Evolutionary conservation across 2,888 invertebrate genomes (phyloP), one percentile per base, ranked within the genome.

Genomic region (Xestia c-nigrum): DNA sequence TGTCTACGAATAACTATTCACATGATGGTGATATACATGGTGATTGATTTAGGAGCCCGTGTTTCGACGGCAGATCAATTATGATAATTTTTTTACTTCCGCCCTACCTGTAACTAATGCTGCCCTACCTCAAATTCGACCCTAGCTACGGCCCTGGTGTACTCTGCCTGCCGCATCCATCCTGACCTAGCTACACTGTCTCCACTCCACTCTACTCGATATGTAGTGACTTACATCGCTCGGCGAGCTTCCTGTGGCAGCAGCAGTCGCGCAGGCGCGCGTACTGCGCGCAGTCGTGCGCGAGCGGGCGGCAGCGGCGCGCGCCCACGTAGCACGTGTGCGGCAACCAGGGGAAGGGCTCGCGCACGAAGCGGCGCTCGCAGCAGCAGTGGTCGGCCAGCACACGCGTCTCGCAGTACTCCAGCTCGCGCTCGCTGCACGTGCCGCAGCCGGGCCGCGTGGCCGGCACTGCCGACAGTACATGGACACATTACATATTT

Each of bases 251-350:
- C 88, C 95, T 94, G 90, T 97, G 96, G 93, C 98, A 98, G 93
- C 98, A 98, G 93, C 98, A 98, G 90, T 97, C 97, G 63, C 97
- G 94, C 67, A 98, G 92, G 77, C 97, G 94, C 77, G 96, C 95
- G 93, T 98, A 98, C 89, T 97, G 97, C 63, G 96, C 97, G 93
- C 98, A 98, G 94, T 98, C 97, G 72, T 92, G 94, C 4, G 97
- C 97, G 43, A 97, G 93, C 57, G 97, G 97, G 85, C 95, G 94
- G 93, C 98, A 98, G 88, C 97, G 96, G 88, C 95, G 95, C 73
- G 97, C 96, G 63, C 97, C 97, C 88, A 97, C 90, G 93, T 97
- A 97, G 94, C 98, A 98, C 3, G 97, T 97, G 94, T 98, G 98
- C 84, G 98, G 97, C 85, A 98, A 97, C 95, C 97, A 98, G 40